Evolutionary conservation across 2,888 invertebrate species (phyloP).

Genomic region (Caprella mutica): DNA sequence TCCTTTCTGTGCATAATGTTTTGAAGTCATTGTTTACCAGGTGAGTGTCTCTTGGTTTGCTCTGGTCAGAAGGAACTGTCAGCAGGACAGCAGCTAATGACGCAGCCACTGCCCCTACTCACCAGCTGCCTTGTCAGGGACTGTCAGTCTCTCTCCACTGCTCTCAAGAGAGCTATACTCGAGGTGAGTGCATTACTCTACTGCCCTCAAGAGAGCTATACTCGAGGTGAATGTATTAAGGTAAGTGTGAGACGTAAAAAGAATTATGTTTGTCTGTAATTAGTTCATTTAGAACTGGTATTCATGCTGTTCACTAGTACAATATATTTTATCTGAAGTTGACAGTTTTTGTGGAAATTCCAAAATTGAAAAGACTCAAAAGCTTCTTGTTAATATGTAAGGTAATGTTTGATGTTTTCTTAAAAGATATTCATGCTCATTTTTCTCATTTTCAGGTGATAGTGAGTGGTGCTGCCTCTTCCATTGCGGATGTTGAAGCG

Average conservation of each 20-base stretch:
- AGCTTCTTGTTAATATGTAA: no score
- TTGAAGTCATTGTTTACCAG: no score
- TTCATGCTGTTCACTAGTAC: conserved; percentile 54
- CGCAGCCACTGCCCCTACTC: conserved; percentile 52
- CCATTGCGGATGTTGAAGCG: conserved; percentile 55
- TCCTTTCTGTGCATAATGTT: no score
- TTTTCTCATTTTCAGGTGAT: no score
- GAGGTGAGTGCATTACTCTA: conserved; percentile 42
- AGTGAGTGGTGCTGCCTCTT: conserved; percentile 69
- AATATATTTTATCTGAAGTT: no score
- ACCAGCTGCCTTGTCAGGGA: conserved; percentile 56
- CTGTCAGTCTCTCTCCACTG: conserved; percentile 40
- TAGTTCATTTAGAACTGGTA: neutral
- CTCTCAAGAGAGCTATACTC: conserved; percentile 47
- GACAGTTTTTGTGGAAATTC: no score
- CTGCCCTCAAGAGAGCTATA: conserved; percentile 47
- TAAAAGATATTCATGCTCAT: no score
- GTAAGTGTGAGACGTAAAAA: neutral
- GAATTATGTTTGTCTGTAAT: neutral
- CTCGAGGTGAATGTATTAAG: conserved; percentile 41
- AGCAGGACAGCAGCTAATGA: conserved; percentile 55
- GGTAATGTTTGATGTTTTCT: no score
- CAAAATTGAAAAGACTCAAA: no score
- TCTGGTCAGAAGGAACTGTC: conserved; percentile 58
- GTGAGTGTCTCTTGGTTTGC: conserved; percentile 86